phyloP scores from a whole-genome alignment of 2,888 invertebrate species.

The Leucania comma region DNA sequence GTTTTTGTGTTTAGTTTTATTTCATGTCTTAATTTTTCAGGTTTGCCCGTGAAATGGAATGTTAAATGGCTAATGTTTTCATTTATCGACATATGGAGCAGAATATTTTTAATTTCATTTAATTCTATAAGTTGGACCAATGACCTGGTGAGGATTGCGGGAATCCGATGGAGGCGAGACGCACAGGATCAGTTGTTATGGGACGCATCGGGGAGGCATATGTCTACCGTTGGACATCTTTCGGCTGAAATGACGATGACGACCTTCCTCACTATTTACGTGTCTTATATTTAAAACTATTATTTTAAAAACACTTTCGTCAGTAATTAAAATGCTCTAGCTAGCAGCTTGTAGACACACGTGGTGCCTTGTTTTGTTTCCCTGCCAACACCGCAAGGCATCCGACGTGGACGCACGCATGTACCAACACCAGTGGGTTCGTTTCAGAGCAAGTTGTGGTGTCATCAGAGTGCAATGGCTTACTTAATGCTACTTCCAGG shows the following conservation, averaged over 20 bases:
- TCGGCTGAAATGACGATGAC: not conserved
- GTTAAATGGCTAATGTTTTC: not conserved
- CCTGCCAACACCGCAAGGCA: slow-evolving; percentile 48
- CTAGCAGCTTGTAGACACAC: slow-evolving; percentile 9
- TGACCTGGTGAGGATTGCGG: too few species aligned
- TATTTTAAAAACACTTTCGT: not conserved
- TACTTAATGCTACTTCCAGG: slow-evolving; percentile 43
- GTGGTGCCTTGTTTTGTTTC: slow-evolving; percentile 41
- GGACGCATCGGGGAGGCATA: too few species aligned
- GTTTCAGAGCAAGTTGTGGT: slow-evolving; percentile 39
- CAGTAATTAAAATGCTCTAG: slow-evolving; percentile 28
- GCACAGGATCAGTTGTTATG: too few species aligned
- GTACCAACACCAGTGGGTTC: slow-evolving; percentile 12
- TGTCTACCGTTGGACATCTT: too few species aligned
- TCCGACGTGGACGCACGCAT: slow-evolving; percentile 23
- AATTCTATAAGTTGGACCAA: too few species aligned
- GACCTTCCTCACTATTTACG: slow-evolving; percentile 11
- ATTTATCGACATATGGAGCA: not conserved
- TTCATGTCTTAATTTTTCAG: slow-evolving; percentile 27
- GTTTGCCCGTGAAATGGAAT: not conserved
- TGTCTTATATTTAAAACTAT: not conserved
- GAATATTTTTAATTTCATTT: too few species aligned
- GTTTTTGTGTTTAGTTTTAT: slow-evolving; percentile 24
- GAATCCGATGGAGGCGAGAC: too few species aligned
- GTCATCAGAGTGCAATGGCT: slow-evolving; percentile 53